phyloP scores from a whole-genome alignment of 2,113 vertebrate genomes.

The Clarias macrocephalus region DNA sequence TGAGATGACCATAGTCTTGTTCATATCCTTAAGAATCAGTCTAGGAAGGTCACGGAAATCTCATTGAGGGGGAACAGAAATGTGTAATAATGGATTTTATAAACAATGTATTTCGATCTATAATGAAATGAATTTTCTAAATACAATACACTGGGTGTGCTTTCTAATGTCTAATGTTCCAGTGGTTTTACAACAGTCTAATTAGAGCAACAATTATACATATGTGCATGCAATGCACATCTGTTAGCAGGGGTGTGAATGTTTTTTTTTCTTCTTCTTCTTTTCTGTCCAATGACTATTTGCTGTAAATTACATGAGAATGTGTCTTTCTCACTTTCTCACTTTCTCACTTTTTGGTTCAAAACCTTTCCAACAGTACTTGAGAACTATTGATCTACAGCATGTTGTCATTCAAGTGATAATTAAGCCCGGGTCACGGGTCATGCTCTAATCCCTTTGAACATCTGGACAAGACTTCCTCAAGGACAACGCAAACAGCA shows the following conservation, averaged over 20 bases:
- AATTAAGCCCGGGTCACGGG: slow-evolving; percentile 89
- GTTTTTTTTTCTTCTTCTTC: neutral
- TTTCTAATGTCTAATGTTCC: neutral
- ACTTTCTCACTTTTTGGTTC: slow-evolving; percentile 78
- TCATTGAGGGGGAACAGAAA: neutral
- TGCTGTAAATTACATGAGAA: slow-evolving; percentile 75
- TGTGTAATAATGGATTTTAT: neutral
- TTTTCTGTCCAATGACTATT: slow-evolving; percentile 61
- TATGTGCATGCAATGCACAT: neutral
- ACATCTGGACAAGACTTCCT: slow-evolving; percentile 82
- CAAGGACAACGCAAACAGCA: slow-evolving; percentile 74
- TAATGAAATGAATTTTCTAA: neutral
- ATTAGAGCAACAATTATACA: neutral
- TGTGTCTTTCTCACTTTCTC: slow-evolving; percentile 66
- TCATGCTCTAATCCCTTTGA: slow-evolving; percentile 85
- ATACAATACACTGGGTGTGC: neutral
- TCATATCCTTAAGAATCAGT: neutral
- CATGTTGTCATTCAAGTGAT: slow-evolving; percentile 97
- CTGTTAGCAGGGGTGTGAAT: neutral
- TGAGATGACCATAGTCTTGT: slow-evolving; percentile 13
- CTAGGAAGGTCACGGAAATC: neutral
- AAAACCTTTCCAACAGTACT: slow-evolving; percentile 86
- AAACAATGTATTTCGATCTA: neutral
- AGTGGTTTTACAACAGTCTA: neutral
- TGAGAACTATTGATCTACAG: slow-evolving; percentile 92